phyloP scores from a whole-genome alignment of 2,888 invertebrate genomes.

The Plemyria rubiginata region DNA sequence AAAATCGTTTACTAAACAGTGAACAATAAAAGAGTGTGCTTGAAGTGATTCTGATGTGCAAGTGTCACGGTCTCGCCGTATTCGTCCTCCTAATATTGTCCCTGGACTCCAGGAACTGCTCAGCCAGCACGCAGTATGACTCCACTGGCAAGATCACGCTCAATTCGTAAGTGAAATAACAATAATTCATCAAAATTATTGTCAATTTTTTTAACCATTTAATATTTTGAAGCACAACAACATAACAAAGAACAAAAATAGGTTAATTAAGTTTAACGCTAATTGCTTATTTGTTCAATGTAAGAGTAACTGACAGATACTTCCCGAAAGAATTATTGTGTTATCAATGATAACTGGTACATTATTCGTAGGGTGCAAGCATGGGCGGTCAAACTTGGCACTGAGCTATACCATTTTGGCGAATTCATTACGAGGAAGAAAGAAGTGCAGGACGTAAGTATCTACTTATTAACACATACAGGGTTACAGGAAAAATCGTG shows the following conservation, averaged over 20 bases:
- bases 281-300: conserved; percentile 8
- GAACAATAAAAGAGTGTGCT: conserved; percentile 37
- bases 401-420: conserved; percentile 91
- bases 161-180: conserved; percentile 68
- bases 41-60: conserved; percentile 78
- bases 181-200: background rate
- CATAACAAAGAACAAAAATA: background rate
- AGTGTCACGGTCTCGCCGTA: conserved; percentile 63
- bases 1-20: conserved; percentile 32
- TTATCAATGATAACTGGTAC: conserved; percentile 15
- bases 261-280: conserved; percentile 12
- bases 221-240: background rate
- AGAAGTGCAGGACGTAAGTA: conserved; percentile 89
- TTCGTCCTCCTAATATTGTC: conserved; percentile 69
- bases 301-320: background rate
- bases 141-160: conserved; percentile 69
- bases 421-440: conserved; percentile 92
- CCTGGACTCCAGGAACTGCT: conserved; percentile 76
- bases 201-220: background rate
- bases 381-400: conserved; percentile 93
- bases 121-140: conserved; percentile 74
- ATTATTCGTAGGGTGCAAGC: conserved; percentile 86
- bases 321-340: background rate
- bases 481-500: too few relatives aligned
- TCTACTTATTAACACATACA: too few relatives aligned